phyloP scores from a whole-genome alignment of 2,113 vertebrate species.

The Sus scrofa region DNA sequence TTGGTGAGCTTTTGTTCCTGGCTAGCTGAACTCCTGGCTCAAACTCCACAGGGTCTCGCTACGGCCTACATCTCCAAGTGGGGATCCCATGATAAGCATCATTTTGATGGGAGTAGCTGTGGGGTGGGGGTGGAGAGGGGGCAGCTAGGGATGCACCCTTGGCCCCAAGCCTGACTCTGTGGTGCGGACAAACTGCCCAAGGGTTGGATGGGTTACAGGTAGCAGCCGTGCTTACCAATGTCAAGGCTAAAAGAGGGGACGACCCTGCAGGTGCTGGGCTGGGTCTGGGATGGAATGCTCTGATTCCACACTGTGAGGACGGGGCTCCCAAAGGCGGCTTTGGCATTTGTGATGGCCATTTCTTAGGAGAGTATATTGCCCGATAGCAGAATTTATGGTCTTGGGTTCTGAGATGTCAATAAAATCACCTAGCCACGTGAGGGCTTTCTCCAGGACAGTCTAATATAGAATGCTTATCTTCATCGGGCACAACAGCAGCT shows the following conservation, averaged over 20 bases:
- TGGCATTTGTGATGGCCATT: neutral
- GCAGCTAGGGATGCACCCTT: neutral
- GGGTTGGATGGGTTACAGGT: neutral
- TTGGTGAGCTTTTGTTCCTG: neutral
- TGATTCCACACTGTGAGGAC: neutral
- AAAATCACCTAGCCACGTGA: constrained; percentile 6
- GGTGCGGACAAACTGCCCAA: neutral
- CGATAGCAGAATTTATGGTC: neutral
- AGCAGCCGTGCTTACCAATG: neutral
- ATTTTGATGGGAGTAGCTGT: neutral
- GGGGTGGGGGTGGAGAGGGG: neutral
- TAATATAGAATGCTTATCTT: constrained; percentile 65
- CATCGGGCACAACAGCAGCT: constrained; percentile 59
- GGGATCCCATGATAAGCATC: too few relatives aligned
- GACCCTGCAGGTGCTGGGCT: neutral
- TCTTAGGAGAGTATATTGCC: neutral
- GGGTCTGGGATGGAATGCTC: neutral
- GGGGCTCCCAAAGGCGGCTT: neutral
- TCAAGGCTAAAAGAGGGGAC: neutral
- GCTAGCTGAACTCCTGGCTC: neutral
- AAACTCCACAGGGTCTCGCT: neutral
- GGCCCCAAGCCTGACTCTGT: neutral
- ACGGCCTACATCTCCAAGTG: neutral
- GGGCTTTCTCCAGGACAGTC: constrained; percentile 29
- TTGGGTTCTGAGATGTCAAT: constrained; percentile 66